Conservation (phyloP, 2,888 invertebrate species). For the Notodonta dromedarius region DNA sequence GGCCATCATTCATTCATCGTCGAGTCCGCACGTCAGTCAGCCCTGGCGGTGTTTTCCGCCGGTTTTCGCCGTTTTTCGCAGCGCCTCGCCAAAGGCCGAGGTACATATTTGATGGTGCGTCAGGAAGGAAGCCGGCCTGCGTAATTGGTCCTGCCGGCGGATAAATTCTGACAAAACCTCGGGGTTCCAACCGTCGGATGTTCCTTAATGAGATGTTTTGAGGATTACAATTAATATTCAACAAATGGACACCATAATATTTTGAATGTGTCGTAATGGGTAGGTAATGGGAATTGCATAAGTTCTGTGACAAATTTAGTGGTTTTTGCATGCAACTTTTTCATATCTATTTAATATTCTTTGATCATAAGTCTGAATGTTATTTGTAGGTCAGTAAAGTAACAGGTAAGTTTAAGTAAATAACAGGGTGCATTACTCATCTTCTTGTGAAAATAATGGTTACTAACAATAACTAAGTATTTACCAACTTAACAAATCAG, state of each 20-base stretch:
- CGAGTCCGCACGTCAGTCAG: conserved; percentile 62
- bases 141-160: conserved; percentile 68
- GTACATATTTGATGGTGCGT: conserved; percentile 72
- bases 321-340: too few species aligned
- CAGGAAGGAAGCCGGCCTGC: conserved; percentile 66
- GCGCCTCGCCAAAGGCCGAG: conserved; percentile 51
- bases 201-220: conserved; percentile 51
- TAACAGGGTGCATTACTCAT: too few species aligned
- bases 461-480: too few species aligned
- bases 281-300: too few species aligned
- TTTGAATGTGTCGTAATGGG: not conserved
- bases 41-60: conserved; percentile 34
- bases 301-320: too few species aligned
- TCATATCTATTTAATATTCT: too few species aligned
- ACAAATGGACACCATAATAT: not conserved
- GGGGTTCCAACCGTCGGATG: conserved; percentile 43
- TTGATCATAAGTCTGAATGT: too few species aligned
- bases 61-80: conserved; percentile 51
- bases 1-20: conserved; percentile 73
- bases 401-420: too few species aligned
- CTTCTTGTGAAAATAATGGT: too few species aligned
- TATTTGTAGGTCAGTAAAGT: too few species aligned
- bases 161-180: conserved; percentile 54
- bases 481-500: too few species aligned
- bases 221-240: conserved; percentile 20